These are phyloP conservation scores for Netelia fuscicornis DNA, from an alignment of 2,888 invertebrate genomes.

Conservation along the genomic window DNA sequence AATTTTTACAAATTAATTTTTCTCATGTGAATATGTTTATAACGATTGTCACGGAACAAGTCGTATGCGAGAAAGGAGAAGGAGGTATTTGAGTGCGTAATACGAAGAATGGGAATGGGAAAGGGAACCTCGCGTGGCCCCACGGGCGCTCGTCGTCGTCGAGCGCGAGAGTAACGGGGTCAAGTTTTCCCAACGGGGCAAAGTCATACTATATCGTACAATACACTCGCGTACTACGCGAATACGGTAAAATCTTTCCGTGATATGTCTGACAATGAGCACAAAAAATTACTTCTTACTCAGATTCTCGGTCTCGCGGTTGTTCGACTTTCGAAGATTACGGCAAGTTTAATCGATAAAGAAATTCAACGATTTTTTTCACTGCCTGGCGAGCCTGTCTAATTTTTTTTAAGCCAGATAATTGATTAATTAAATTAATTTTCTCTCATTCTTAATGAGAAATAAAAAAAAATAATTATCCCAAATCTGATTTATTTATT, in stretches of 20 bases:
- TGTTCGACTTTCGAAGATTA: neutral
- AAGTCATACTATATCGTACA: constrained; percentile 5
- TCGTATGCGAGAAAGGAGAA: constrained; percentile 31
- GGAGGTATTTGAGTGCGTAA: constrained; percentile 17
- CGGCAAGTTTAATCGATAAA: neutral
- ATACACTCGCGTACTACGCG: constrained; percentile 15
- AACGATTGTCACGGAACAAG: neutral
- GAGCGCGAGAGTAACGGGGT: constrained; percentile 71
- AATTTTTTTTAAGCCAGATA: neutral
- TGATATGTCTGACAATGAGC: neutral
- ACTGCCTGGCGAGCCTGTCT: neutral
- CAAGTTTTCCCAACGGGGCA: constrained; percentile 72
- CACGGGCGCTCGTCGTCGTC: neutral
- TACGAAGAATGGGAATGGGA: constrained; percentile 33
- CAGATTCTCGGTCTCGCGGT: neutral
- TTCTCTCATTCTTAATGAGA: no score
- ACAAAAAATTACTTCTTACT: neutral
- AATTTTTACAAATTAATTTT: no score
- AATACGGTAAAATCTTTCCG: constrained; percentile 48
- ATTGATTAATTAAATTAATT: neutral
- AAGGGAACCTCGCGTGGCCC: constrained; percentile 35
- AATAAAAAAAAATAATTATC: no score
- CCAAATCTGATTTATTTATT: no score
- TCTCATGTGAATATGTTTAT: neutral
- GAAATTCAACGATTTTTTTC: neutral